Evolutionary conservation across 37 sponge, comb jelly and placozoan species (phyloP).

Genomic region (Cliona cf. orientalis): DNA sequence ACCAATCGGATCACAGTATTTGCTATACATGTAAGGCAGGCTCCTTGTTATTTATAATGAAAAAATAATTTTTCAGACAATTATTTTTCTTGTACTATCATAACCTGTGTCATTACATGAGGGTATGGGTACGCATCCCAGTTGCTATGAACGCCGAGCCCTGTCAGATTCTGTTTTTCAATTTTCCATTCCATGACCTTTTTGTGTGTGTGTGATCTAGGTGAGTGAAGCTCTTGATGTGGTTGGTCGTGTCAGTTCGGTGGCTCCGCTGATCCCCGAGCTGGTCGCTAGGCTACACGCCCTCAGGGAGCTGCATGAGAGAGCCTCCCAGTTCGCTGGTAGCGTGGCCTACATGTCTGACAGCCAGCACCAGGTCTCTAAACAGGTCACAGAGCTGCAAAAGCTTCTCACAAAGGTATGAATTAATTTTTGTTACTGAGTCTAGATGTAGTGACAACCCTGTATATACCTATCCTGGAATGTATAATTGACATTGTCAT

Average conservation of each 20-base stretch:
- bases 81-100: too few relatives aligned
- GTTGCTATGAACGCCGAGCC: too few relatives aligned
- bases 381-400: constrained; percentile 24
- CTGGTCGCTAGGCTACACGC: constrained; percentile 61
- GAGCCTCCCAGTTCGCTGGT: constrained; percentile 63
- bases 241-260: neutral
- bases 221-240: constrained; percentile 51
- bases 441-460: too few relatives aligned
- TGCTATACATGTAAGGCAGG: too few relatives aligned
- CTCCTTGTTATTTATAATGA: too few relatives aligned
- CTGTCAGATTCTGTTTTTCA: too few relatives aligned
- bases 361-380: constrained; percentile 34
- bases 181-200: too few relatives aligned
- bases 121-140: too few relatives aligned
- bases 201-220: neutral
- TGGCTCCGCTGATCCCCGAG: constrained; percentile 64
- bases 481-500: neutral
- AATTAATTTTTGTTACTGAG: neutral
- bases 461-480: neutral
- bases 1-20: too few relatives aligned
- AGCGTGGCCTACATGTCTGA: constrained; percentile 51
- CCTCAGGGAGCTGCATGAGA: constrained; percentile 63
- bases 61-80: too few relatives aligned
- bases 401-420: constrained; percentile 44
- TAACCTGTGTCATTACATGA: too few relatives aligned